phyloP scores from a whole-genome alignment of 2,797 vertebrate genomes.

The Distichodus sexfasciatus region DNA sequence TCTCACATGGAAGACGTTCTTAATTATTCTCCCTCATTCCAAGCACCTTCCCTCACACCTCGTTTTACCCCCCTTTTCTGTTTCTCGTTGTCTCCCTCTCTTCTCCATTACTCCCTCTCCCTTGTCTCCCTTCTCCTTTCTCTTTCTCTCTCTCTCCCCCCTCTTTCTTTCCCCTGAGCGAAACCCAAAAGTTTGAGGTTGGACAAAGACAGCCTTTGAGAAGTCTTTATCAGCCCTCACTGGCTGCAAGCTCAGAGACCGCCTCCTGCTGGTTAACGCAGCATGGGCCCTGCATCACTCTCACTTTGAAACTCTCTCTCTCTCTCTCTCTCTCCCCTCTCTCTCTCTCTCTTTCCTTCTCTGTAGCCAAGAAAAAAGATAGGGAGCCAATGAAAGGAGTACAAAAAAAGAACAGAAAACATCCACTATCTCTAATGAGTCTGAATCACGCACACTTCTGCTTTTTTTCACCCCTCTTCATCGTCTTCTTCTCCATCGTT shows the following conservation, averaged over 20 bases:
- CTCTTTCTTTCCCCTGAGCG: constrained; percentile 17
- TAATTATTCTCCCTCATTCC: no score
- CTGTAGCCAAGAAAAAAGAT: constrained; percentile 22
- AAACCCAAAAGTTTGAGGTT: constrained; percentile 45
- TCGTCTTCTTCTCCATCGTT: background rate
- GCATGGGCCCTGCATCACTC: constrained; percentile 49
- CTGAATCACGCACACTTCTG: constrained; percentile 14
- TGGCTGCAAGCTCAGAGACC: constrained; percentile 56
- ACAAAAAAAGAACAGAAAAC: background rate
- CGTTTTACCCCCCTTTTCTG: no score
- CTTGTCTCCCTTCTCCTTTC: constrained; percentile 7
- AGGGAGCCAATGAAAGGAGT: constrained; percentile 23
- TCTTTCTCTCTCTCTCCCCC: constrained; percentile 18
- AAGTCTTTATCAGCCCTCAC: constrained; percentile 59
- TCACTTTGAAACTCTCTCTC: constrained; percentile 49
- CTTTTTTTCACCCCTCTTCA: background rate
- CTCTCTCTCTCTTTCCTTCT: constrained; percentile 19
- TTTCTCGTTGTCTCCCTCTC: constrained; percentile 17
- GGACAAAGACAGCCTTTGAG: constrained; percentile 53
- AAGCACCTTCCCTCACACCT: no score
- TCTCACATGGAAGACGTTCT: constrained; percentile 34
- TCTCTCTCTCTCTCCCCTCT: constrained; percentile 11
- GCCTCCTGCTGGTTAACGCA: constrained; percentile 54
- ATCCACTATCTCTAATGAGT: constrained; percentile 32
- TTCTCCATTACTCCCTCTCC: no score